These are phyloP conservation scores for Drosophila diplacantha DNA, from an alignment of 2,888 invertebrate species.

Conservation along the genomic window DNA sequence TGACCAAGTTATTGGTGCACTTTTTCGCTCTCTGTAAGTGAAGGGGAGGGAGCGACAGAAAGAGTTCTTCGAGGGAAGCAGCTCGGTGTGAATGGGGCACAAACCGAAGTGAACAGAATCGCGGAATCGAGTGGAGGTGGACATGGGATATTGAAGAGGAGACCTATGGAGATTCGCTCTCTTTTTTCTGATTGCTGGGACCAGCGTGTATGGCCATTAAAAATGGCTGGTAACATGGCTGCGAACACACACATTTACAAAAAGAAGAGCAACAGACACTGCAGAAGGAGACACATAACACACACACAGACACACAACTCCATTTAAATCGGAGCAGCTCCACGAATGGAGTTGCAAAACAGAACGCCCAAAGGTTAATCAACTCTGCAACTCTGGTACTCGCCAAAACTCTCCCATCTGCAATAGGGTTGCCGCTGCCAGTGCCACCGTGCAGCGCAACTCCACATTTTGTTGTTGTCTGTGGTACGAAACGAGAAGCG, in stretches of 20 bases:
- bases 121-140: slow-evolving; percentile 4
- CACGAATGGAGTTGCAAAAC: slow-evolving; percentile 73
- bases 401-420: slow-evolving; percentile 41
- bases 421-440: slow-evolving; percentile 52
- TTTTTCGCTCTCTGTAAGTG: slow-evolving; percentile 1
- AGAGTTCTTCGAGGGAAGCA: slow-evolving; percentile 6
- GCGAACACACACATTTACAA: slow-evolving; percentile 39
- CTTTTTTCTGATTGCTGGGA: slow-evolving; percentile 11
- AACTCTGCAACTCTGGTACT: slow-evolving; percentile 67
- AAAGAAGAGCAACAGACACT: slow-evolving; percentile 56
- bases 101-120: slow-evolving; percentile 16
- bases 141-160: slow-evolving; percentile 5
- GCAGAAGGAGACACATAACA: slow-evolving; percentile 41
- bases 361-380: slow-evolving; percentile 76
- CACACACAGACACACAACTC: slow-evolving; percentile 27
- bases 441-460: slow-evolving; percentile 46
- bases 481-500: slow-evolving; percentile 54
- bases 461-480: slow-evolving; percentile 62
- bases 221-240: slow-evolving; percentile 74
- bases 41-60: not conserved
- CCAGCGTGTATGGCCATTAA: slow-evolving; percentile 55
- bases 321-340: slow-evolving; percentile 74
- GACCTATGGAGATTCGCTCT: slow-evolving; percentile 16
- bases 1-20: not conserved
- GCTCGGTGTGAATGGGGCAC: slow-evolving; percentile 25